Evolutionary conservation across 2,888 invertebrate genomes (phyloP), one percentile per base, ranked within the genome.

Genomic region (Heliconius ismenius): DNA sequence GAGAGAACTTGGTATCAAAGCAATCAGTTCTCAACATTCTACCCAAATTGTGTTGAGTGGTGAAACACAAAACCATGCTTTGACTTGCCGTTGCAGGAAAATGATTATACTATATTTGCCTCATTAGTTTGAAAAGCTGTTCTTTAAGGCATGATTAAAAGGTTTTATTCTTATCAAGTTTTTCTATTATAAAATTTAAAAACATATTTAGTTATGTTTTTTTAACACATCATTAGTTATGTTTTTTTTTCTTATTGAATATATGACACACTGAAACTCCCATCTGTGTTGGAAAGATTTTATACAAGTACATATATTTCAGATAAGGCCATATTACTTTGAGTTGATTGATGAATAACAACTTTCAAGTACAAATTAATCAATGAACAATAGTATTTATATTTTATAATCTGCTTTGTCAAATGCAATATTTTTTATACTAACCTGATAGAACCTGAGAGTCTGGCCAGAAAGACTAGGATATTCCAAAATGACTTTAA

Each of bases 281-380:
- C 58, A n/a, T n/a, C 58, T 58, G 11, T 11, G 13, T 24, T 62
- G n/a, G 13, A 62, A 62, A 62, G 2, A 11, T 24, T 60, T 13
- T 60, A 60, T 24, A 26, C 26, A 39, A 36, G 36, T 36, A 60
- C n/a, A 60, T 60, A n/a, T 11, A 58, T n/a, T 58, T 58, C 49
- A 49, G 32, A 64, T 36, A 65, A 65, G 65, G n/a, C 36, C n/a
- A 65, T 65, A n/a, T 36, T 65, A 64, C 28, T 36, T 39, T 1
- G 4, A 65, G 11, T 65, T 39, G 21, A 65, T 65, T 65, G 21
- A 36, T 36, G 13, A 65, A 65, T 36, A 65, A 65, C 65, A 65
- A 65, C 36, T 65, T 65, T 39, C 36, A n/a, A 65, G 65, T 39
- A 39, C 39, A 65, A 39, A 65, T 39, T 2, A 36, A n/a, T 39